Conservation (phyloP, 2,888 invertebrate genomes). For the Xanthorhoe designata region DNA sequence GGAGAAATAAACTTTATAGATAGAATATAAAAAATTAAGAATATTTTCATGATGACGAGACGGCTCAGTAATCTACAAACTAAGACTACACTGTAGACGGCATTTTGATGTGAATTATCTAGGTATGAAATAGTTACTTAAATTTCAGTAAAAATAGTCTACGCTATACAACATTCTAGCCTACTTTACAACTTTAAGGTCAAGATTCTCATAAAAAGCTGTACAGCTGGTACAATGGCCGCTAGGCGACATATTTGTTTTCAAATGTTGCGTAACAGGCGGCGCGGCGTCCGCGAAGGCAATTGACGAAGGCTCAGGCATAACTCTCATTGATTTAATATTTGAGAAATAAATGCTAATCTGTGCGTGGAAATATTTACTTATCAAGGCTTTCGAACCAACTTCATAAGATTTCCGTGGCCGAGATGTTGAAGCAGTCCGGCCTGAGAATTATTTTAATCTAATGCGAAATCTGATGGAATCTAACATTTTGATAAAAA, state of each 20-base stretch:
- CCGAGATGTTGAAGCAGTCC: too few relatives aligned
- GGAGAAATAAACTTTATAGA: too few relatives aligned
- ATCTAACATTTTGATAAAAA: too few relatives aligned
- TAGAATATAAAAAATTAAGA: too few relatives aligned
- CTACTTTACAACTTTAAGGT: conserved; percentile 2
- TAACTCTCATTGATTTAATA: neutral
- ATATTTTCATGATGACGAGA: too few relatives aligned
- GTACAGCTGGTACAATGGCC: conserved; percentile 5
- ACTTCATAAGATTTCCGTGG: too few relatives aligned
- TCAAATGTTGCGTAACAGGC: conserved; percentile 10
- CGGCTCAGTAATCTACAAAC: too few relatives aligned
- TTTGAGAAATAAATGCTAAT: too few relatives aligned
- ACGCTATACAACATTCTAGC: neutral
- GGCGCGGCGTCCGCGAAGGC: neutral
- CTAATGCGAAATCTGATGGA: too few relatives aligned
- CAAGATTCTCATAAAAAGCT: conserved; percentile 7
- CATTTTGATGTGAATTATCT: neutral
- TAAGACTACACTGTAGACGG: neutral
- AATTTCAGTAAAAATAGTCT: neutral
- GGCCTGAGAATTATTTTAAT: neutral
- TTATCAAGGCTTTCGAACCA: too few relatives aligned
- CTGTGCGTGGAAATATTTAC: too few relatives aligned
- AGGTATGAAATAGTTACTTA: neutral
- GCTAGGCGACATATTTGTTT: conserved; percentile 13
- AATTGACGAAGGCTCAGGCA: too few relatives aligned